phyloP scores from a whole-genome alignment of 92 coral and sea anemone species.

The Diadumene lineata region DNA sequence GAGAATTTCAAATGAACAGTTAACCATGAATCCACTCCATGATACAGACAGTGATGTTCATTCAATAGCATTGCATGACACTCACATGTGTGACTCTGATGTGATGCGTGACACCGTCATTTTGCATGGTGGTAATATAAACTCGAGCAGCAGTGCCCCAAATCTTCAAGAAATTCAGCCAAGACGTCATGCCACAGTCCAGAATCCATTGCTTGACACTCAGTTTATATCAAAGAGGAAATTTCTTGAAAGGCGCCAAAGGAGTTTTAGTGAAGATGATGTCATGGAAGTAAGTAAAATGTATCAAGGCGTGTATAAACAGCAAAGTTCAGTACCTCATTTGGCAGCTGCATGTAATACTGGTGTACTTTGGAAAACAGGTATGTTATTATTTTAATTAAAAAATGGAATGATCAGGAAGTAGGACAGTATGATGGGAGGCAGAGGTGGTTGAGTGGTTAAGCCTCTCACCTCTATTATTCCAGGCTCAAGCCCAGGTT shows the following conservation, averaged over 20 bases:
- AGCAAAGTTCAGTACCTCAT: not conserved
- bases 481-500: too few species aligned
- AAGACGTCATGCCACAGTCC: not conserved
- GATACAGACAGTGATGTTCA: not conserved
- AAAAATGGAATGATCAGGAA: not conserved
- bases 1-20: not conserved
- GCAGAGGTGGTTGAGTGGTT: too few species aligned
- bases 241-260: not conserved
- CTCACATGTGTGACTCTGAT: conserved; percentile 17
- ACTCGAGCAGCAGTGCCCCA: not conserved
- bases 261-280: conserved; percentile 16
- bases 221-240: not conserved
- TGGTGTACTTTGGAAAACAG: conserved; percentile 3
- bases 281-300: not conserved
- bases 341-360: too few species aligned
- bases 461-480: too few species aligned
- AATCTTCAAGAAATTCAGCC: not conserved
- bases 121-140: not conserved
- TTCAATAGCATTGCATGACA: too few species aligned
- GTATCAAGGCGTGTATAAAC: not conserved
- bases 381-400: not conserved
- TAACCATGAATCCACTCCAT: too few species aligned
- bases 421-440: too few species aligned
- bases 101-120: not conserved
- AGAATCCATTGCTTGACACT: conserved; percentile 3